These are phyloP conservation scores for Takifugu rubripes DNA, from an alignment of 2,797 vertebrate species.

Conservation along the genomic window DNA sequence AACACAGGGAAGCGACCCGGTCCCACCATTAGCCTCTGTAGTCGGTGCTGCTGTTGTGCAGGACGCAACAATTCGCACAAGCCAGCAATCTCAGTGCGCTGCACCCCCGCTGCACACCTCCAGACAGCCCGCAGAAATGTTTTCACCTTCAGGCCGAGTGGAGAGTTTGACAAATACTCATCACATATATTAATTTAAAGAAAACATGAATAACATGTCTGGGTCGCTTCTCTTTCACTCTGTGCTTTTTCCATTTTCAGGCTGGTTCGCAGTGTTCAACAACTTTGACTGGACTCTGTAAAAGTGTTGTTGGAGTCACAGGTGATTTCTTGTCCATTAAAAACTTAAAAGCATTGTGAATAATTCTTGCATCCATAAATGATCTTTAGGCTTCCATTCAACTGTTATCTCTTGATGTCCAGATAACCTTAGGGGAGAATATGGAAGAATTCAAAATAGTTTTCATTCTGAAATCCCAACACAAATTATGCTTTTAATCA, in stretches of 20 bases:
- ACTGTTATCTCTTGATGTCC: no score
- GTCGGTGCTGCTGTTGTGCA: slow-evolving; percentile 33
- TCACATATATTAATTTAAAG: slow-evolving; percentile 26
- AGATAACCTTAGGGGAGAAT: no score
- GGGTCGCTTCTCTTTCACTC: slow-evolving; percentile 26
- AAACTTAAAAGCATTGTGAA: no score
- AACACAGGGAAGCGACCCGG: slow-evolving; percentile 51
- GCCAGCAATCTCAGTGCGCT: slow-evolving; percentile 55
- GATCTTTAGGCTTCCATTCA: no score
- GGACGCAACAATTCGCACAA: slow-evolving; percentile 29
- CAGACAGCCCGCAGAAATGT: slow-evolving; percentile 65
- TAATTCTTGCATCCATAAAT: no score
- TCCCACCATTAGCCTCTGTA: slow-evolving; percentile 45
- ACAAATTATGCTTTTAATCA: no score
- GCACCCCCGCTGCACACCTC: slow-evolving; percentile 64
- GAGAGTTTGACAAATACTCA: slow-evolving; percentile 59
- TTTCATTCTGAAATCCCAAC: no score
- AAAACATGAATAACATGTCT: no score
- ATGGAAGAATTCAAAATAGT: no score
- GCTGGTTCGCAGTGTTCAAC: slow-evolving; percentile 1
- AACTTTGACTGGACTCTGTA: no score
- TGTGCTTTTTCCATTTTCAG: slow-evolving; percentile 16
- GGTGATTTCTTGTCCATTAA: no score
- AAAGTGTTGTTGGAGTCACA: no score
- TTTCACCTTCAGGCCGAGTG: slow-evolving; percentile 64